These are phyloP conservation scores for Noturus placidus DNA, from an alignment of 2,113 vertebrate genomes.

Conservation along the genomic window DNA sequence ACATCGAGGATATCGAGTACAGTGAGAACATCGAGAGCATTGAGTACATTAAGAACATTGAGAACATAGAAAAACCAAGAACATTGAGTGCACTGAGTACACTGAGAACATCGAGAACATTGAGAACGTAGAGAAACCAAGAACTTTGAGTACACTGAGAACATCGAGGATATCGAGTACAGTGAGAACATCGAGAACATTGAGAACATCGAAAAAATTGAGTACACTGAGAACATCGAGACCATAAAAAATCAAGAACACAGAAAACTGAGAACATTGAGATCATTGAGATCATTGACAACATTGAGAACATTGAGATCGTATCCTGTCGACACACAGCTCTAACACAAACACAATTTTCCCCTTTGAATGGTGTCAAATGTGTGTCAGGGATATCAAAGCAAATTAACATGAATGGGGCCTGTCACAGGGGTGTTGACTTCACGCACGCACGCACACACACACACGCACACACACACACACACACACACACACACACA, in stretches of 20 bases:
- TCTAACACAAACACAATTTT: conserved; percentile 16
- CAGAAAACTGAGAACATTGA: background rate
- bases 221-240: background rate
- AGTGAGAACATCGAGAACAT: too few relatives aligned
- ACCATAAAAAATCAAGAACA: background rate
- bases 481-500: conserved; percentile 8
- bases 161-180: too few relatives aligned
- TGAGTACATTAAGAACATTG: background rate
- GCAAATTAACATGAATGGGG: conserved; percentile 11
- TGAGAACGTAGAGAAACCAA: background rate
- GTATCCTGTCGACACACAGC: too few relatives aligned
- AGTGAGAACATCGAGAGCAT: background rate
- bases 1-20: background rate
- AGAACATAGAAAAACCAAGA: background rate
- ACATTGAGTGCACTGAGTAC: too few relatives aligned
- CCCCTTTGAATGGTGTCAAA: conserved; percentile 6
- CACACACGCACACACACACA: conserved; percentile 15
- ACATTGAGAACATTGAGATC: background rate
- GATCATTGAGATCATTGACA: background rate
- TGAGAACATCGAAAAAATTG: background rate
- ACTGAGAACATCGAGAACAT: background rate
- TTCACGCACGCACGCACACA: conserved; percentile 8
- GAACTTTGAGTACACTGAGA: background rate
- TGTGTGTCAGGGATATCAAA: conserved; percentile 20
- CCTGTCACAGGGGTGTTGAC: background rate